Evolutionary conservation across 1,140 invertebrate genomes (phyloP).

Genomic region (Platyscapa corneri): DNA sequence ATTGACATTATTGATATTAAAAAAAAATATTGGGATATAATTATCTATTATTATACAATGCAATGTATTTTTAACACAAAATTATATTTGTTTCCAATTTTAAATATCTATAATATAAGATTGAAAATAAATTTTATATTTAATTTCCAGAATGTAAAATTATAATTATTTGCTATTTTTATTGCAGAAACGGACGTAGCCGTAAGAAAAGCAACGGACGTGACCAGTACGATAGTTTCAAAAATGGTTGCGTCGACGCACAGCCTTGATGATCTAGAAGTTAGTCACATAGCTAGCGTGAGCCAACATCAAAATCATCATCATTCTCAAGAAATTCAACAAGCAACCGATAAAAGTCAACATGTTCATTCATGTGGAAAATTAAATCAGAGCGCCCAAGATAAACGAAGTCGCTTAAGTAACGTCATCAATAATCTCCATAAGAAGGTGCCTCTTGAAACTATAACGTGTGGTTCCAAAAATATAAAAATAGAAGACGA

Average conservation of each 20-base stretch:
- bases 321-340: conserved; percentile 52
- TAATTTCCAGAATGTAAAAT: no score
- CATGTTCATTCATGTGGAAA: neutral
- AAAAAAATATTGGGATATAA: no score
- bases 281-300: conserved; percentile 61
- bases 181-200: conserved; percentile 66
- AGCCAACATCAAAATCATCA: conserved; percentile 58
- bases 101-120: no score
- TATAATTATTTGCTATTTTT: neutral
- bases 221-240: conserved; percentile 54
- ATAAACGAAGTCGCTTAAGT: conserved; percentile 70
- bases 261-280: conserved; percentile 64
- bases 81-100: no score
- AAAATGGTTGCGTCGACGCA: conserved; percentile 71
- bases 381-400: conserved; percentile 60
- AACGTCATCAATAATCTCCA: conserved; percentile 72
- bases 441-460: conserved; percentile 65
- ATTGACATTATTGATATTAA: no score
- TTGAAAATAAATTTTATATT: no score
- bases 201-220: conserved; percentile 61
- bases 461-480: conserved; percentile 37
- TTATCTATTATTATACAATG: no score
- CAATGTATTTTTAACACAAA: no score
- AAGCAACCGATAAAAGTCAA: neutral
- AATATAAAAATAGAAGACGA: neutral